These are phyloP conservation scores for Sylvia borin DNA, from an alignment of 2,797 vertebrate species.

Conservation along the genomic window DNA sequence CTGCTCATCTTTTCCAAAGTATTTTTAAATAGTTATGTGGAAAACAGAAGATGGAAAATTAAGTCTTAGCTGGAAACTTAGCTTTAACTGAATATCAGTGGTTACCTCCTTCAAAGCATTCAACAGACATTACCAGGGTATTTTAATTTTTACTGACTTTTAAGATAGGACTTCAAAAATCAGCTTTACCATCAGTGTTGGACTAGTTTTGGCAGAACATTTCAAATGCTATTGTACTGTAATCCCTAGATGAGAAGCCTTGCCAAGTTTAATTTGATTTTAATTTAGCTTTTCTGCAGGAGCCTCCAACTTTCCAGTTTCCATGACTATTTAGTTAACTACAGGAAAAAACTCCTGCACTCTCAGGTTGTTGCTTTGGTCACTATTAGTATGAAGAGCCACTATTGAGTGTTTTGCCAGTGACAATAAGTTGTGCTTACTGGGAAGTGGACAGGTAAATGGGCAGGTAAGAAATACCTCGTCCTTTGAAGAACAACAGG, in stretches of 20 bases:
- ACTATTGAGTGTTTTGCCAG: background rate
- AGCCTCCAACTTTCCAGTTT: background rate
- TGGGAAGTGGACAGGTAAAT: background rate
- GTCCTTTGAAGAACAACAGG: background rate
- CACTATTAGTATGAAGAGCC: background rate
- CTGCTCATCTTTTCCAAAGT: background rate
- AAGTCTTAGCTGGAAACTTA: background rate
- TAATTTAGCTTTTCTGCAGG: background rate
- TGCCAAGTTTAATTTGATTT: background rate
- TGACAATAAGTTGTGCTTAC: background rate
- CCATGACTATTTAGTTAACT: background rate
- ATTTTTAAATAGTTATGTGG: background rate
- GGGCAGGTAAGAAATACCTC: background rate
- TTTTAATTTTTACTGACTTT: background rate
- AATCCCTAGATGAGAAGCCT: background rate
- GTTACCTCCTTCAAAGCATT: background rate
- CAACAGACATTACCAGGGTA: background rate
- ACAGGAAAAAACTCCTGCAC: background rate
- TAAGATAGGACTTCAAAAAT: background rate
- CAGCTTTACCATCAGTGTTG: background rate
- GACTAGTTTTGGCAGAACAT: background rate
- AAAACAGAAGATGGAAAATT: background rate
- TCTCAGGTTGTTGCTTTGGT: background rate
- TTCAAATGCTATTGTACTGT: background rate
- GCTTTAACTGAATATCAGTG: background rate